These are phyloP conservation scores for Pholis gunnellus DNA, from an alignment of 2,113 vertebrate genomes.

Conservation along the genomic window DNA sequence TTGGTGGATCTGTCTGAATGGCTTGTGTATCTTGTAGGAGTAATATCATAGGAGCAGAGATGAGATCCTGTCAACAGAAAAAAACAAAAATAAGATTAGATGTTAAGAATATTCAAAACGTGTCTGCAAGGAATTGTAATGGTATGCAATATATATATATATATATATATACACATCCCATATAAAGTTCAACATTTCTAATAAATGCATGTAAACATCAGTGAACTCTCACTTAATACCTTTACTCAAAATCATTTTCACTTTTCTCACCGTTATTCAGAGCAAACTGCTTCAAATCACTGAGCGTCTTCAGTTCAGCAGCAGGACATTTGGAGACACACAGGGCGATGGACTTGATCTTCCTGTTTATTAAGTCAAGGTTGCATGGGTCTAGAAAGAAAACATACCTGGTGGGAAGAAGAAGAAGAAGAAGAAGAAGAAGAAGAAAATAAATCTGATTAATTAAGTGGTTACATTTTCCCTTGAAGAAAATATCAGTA, in stretches of 20 bases:
- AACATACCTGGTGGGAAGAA: constrained; percentile 86
- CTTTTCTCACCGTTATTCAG: constrained; percentile 88
- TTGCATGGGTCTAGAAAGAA: constrained; percentile 99
- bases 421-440: not conserved
- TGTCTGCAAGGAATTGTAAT: not conserved
- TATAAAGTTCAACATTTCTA: not conserved
- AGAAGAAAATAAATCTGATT: no score
- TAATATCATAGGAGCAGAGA: constrained; percentile 91
- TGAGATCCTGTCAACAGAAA: constrained; percentile 84
- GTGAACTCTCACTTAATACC: not conserved
- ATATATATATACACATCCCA: no score
- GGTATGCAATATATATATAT: not conserved
- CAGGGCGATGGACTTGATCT: constrained; percentile 91
- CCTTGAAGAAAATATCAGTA: not conserved
- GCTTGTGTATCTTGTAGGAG: constrained; percentile 84
- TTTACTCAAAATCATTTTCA: not conserved
- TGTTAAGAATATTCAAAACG: not conserved
- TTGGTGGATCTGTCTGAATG: constrained; percentile 79
- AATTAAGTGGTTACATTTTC: not conserved
- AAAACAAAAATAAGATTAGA: not conserved
- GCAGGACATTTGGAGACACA: constrained; percentile 93
- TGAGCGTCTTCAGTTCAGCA: constrained; percentile 85
- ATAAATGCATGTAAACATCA: not conserved
- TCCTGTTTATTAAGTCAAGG: constrained; percentile 90
- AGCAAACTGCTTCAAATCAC: constrained; percentile 91